These are phyloP conservation scores for Polydrusus tereticollis DNA, from an alignment of 2,888 invertebrate species.

Conservation along the genomic window DNA sequence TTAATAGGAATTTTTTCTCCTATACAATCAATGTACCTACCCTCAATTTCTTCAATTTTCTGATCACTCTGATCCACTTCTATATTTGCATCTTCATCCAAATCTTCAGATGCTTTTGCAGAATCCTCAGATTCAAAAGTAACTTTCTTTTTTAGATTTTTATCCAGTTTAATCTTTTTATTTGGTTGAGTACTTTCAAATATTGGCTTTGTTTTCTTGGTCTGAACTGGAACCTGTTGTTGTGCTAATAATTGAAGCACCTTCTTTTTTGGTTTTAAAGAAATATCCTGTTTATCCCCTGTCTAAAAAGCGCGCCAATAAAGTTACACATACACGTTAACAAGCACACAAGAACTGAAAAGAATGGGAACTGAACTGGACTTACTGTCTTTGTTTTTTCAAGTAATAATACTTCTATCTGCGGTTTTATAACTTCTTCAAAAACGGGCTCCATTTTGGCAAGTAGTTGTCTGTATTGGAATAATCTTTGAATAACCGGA, in stretches of 20 bases:
- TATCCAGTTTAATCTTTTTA: conserved; percentile 37
- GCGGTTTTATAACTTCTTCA: conserved; percentile 76
- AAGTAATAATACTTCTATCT: conserved; percentile 70
- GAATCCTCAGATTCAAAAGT: conserved; percentile 32
- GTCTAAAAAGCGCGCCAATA: neutral
- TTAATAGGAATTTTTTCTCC: neutral
- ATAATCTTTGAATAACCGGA: conserved; percentile 89
- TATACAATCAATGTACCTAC: neutral
- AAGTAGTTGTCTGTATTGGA: conserved; percentile 83
- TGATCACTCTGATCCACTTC: conserved; percentile 34
- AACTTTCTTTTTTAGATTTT: conserved; percentile 25
- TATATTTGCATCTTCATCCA: conserved; percentile 15
- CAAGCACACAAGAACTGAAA: neutral
- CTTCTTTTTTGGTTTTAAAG: conserved; percentile 4
- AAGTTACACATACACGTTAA: neutral
- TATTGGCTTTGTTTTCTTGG: conserved; percentile 20
- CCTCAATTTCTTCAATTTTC: conserved; percentile 54
- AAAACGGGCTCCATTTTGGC: conserved; percentile 80
- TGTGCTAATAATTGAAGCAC: neutral
- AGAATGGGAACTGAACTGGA: neutral
- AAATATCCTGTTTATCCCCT: neutral
- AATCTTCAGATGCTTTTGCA: conserved; percentile 3
- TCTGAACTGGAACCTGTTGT: conserved; percentile 46
- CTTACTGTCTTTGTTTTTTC: conserved; percentile 14
- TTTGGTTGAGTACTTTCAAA: conserved; percentile 23